These are phyloP conservation scores for Bombus waltoni DNA, from an alignment of 1,140 invertebrate genomes.

Conservation along the genomic window DNA sequence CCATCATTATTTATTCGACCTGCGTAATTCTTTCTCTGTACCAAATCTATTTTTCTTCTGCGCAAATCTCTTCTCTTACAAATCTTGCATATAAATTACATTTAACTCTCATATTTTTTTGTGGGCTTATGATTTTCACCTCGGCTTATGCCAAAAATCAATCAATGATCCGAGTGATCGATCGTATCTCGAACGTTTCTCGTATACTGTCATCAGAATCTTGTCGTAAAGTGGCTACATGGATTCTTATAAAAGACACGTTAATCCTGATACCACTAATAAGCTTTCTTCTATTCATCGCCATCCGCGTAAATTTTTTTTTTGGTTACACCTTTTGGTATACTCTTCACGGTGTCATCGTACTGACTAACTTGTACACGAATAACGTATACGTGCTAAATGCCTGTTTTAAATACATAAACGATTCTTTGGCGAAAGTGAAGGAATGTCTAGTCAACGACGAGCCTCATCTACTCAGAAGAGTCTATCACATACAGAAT, in stretches of 20 bases:
- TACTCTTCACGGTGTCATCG: slow-evolving; percentile 55
- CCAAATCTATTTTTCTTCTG: too few relatives aligned
- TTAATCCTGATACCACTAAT: slow-evolving; percentile 60
- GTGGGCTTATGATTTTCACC: slow-evolving; percentile 37
- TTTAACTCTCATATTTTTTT: slow-evolving; percentile 60
- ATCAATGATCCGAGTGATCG: slow-evolving; percentile 55
- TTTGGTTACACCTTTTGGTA: slow-evolving; percentile 25
- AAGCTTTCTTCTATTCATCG: slow-evolving; percentile 55
- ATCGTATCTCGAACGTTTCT: slow-evolving; percentile 58
- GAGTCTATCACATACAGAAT: slow-evolving; percentile 70
- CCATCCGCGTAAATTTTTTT: fast-evolving
- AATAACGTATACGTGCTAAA: slow-evolving; percentile 68
- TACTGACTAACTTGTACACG: slow-evolving; percentile 68
- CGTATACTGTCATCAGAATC: slow-evolving; percentile 45
- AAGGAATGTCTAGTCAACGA: slow-evolving; percentile 60
- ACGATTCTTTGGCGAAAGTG: slow-evolving; percentile 61
- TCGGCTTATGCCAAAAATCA: slow-evolving; percentile 44
- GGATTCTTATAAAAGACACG: slow-evolving; percentile 70
- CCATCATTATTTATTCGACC: slow-evolving; percentile 15
- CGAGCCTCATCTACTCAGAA: slow-evolving; percentile 71
- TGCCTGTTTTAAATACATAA: slow-evolving; percentile 69
- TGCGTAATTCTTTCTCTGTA: neutral
- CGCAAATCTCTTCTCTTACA: too few relatives aligned
- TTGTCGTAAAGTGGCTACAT: slow-evolving; percentile 56
- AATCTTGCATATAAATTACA: slow-evolving; percentile 52